These are phyloP conservation scores for Festucalex cinctus DNA, from an alignment of 2,113 vertebrate genomes.

Conservation along the genomic window DNA sequence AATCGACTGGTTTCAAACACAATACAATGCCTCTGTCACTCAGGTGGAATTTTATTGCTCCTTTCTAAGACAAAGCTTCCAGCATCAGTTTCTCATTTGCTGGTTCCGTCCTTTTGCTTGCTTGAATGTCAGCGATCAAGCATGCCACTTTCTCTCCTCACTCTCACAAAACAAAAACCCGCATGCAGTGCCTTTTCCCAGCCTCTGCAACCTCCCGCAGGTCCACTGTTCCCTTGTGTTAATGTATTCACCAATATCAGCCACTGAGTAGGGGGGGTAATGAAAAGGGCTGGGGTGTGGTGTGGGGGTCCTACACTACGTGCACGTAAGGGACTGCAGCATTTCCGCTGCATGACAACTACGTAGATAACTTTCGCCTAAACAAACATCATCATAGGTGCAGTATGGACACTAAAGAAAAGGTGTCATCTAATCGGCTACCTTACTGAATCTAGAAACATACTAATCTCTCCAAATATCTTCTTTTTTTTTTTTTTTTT, in stretches of 20 bases:
- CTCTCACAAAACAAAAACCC: background rate
- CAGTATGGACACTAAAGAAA: constrained; percentile 16
- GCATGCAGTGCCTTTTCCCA: constrained; percentile 26
- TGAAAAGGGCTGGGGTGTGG: constrained; percentile 24
- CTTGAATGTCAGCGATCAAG: constrained; percentile 50
- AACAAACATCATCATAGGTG: constrained; percentile 23
- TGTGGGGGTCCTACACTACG: constrained; percentile 48
- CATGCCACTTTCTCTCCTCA: background rate
- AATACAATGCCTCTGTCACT: constrained; percentile 16
- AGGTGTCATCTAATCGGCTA: constrained; percentile 10
- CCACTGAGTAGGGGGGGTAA: constrained; percentile 18
- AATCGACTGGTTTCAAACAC: constrained; percentile 24
- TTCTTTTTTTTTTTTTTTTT: constrained; percentile 4
- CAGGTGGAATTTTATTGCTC: constrained; percentile 53
- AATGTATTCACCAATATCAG: constrained; percentile 58
- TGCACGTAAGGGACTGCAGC: constrained; percentile 56
- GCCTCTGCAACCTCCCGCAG: constrained; percentile 44
- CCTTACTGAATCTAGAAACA: constrained; percentile 29
- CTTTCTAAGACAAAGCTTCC: constrained; percentile 34
- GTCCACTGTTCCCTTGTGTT: constrained; percentile 35
- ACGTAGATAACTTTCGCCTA: constrained; percentile 27
- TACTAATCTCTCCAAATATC: constrained; percentile 11
- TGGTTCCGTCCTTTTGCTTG: constrained; percentile 34
- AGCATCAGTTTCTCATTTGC: constrained; percentile 35
- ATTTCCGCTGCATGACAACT: constrained; percentile 52